Conservation (phyloP, 2,888 invertebrate species). For the Scaptomyza reducta region DNA sequence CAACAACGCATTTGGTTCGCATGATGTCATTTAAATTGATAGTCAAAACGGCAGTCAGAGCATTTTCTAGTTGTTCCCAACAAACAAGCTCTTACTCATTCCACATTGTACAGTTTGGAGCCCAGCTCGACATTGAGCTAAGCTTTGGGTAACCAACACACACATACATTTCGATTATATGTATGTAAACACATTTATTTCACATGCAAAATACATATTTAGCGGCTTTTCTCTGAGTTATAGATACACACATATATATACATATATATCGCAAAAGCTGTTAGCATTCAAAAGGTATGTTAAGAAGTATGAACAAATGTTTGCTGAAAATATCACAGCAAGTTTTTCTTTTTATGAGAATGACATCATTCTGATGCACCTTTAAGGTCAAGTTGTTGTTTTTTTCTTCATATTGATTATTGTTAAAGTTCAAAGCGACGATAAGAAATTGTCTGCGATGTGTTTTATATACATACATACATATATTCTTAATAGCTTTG, state of each 20-base stretch:
- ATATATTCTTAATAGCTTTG: background rate
- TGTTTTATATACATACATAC: too few species aligned
- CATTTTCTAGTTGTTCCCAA: slow-evolving; percentile 23
- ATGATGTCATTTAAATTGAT: slow-evolving; percentile 66
- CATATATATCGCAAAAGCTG: slow-evolving; percentile 13
- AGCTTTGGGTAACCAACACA: slow-evolving; percentile 12
- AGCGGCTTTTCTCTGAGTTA: slow-evolving; percentile 16
- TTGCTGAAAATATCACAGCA: slow-evolving; percentile 35
- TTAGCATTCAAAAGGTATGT: slow-evolving; percentile 9
- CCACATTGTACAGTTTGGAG: background rate
- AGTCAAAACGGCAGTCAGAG: slow-evolving; percentile 26
- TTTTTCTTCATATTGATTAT: slow-evolving; percentile 52
- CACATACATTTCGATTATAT: slow-evolving; percentile 2
- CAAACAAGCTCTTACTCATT: slow-evolving; percentile 21
- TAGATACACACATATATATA: slow-evolving; percentile 4
- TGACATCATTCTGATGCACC: slow-evolving; percentile 68
- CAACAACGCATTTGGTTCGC: slow-evolving; percentile 43
- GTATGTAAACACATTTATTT: background rate
- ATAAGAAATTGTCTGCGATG: slow-evolving; percentile 7
- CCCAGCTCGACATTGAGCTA: slow-evolving; percentile 16
- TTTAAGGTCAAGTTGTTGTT: slow-evolving; percentile 42
- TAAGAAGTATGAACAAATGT: slow-evolving; percentile 16
- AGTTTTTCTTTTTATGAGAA: slow-evolving; percentile 21
- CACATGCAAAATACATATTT: slow-evolving; percentile 23
- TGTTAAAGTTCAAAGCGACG: slow-evolving; percentile 58